These are phyloP conservation scores for Bostrychus sinensis DNA, from an alignment of 2,113 vertebrate species.

Conservation along the genomic window DNA sequence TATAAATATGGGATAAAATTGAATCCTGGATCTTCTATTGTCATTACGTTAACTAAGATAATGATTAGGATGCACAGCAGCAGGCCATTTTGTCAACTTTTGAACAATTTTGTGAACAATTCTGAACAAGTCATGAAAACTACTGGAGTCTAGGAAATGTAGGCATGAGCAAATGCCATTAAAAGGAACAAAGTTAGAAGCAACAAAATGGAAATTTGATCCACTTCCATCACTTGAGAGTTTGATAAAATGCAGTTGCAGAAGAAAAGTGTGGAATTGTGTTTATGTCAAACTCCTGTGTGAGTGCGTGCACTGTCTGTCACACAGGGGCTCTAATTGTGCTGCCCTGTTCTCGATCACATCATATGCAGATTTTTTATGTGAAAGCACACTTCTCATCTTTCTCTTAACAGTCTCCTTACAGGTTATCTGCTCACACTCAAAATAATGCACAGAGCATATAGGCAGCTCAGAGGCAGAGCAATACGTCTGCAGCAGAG, in stretches of 20 bases:
- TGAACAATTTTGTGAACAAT: too few species aligned
- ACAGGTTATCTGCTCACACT: conserved; percentile 9
- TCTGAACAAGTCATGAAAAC: too few species aligned
- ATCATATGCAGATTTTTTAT: neutral
- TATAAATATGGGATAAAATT: too few species aligned
- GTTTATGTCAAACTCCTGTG: neutral
- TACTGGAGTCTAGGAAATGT: conserved; percentile 12
- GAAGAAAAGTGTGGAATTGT: neutral
- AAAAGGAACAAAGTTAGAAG: neutral
- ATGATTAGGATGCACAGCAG: too few species aligned
- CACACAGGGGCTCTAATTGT: conserved; percentile 1
- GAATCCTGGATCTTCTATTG: too few species aligned
- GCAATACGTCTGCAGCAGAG: conserved; percentile 14
- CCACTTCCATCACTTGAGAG: neutral
- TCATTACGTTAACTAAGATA: too few species aligned
- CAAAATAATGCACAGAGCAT: conserved; percentile 15
- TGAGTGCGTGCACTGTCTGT: neutral
- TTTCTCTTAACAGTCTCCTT: neutral
- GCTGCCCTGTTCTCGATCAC: conserved; percentile 8
- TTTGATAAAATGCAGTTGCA: conserved; percentile 11
- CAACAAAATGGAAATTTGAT: conserved; percentile 20
- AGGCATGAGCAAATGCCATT: neutral
- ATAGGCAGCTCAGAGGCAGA: conserved; percentile 10
- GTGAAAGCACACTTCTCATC: neutral
- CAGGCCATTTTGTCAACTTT: too few species aligned